Conservation (phyloP, 2,113 vertebrate species). For the Dasyurus viverrinus region DNA sequence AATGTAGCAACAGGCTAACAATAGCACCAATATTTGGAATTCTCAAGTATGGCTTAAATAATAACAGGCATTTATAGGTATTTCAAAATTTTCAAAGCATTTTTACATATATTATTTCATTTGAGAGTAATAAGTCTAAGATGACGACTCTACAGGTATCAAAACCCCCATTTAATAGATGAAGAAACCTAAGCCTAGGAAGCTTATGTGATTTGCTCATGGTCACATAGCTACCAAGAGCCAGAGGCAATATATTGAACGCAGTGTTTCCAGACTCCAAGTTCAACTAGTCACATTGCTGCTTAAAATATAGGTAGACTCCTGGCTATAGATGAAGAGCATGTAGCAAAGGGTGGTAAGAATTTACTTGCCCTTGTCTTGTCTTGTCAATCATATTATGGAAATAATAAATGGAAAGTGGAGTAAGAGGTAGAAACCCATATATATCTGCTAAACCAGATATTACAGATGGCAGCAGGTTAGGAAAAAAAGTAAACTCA, state of each 20-base stretch:
- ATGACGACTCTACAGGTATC: neutral
- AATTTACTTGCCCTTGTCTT: neutral
- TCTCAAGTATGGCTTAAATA: neutral
- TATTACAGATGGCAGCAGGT: neutral
- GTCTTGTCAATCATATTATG: neutral
- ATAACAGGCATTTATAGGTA: neutral
- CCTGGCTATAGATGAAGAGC: neutral
- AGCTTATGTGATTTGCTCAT: too few species aligned
- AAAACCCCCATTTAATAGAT: neutral
- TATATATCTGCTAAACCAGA: neutral
- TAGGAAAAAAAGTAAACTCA: neutral
- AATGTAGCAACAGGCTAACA: neutral
- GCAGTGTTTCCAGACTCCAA: neutral
- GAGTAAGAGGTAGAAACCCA: neutral
- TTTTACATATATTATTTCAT: neutral
- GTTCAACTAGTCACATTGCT: neutral
- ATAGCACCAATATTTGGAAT: neutral
- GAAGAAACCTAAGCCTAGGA: too few species aligned
- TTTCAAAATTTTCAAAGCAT: neutral
- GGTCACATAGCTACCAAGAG: neutral
- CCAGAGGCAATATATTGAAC: neutral
- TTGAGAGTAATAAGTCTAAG: neutral
- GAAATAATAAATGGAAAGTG: neutral
- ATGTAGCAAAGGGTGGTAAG: neutral
- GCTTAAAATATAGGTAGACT: neutral